Evolutionary conservation across 2,888 invertebrate species (phyloP), one percentile per base, ranked within the genome.

Genomic region (Drosophila anceps): DNA sequence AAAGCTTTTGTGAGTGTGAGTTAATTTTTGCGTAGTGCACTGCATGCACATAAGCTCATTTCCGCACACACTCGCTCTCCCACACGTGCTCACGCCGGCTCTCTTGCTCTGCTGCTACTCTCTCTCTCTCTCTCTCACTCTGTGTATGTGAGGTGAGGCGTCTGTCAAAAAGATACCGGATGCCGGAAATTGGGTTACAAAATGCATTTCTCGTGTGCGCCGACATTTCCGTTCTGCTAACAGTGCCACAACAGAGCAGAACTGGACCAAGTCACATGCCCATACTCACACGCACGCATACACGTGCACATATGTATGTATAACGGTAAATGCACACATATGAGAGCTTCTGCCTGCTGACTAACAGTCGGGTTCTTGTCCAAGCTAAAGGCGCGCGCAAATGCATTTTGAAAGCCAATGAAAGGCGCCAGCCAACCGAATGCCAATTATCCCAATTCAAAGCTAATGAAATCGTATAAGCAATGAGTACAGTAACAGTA

Each of bases 101-200:
- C 54, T 18, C 39, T 20, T 18, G 43, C 20, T 43, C 20, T 0
- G 20, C 10, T 4, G 15, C 46, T 29, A 41, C 76, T 69, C 73
- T 73, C 79, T 65, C 77, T 69, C 61, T 51, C 68, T 41, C 72
- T 69, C 65, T 55, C 48, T 29, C 54, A 12, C 61, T 66, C 63
- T 15, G 8, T 20, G 27, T 44, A 29, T 50, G 33, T 68, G 64
- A 66, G 79, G 68, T 71, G 69, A 59, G 68, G 66, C 55, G 51
- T 43, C 65, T 73, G 76, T 82, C 81, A 71, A 83, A 79, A 79
- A 81, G 87, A 88, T 75, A 84, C 79, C 88, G 88, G 87, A 88
- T 74, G 66, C 67, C 58, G 87, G 87, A 88, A 88, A 85, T 88
- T 87, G 80, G 87, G 83, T 81, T 87, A 79, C 85, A 73, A 84